phyloP scores from a whole-genome alignment of 2,797 vertebrate species.

The Simalia tracyae region DNA sequence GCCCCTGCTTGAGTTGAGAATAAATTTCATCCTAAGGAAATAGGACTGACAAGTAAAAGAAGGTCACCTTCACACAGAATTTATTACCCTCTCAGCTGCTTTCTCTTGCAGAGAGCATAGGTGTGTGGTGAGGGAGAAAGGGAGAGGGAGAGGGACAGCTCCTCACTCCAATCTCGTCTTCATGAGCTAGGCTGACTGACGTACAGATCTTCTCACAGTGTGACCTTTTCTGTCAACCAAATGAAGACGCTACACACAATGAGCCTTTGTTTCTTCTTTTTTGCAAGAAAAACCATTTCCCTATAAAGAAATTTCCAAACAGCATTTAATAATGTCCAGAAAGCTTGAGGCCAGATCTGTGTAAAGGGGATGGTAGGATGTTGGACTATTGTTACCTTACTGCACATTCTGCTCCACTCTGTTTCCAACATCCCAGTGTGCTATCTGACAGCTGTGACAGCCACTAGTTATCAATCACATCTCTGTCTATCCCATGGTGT shows the following conservation, averaged over 20 bases:
- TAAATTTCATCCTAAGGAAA: conserved; percentile 26
- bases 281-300: not conserved
- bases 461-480: not conserved
- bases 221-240: not conserved
- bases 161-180: not conserved
- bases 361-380: not conserved
- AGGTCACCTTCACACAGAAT: conserved; percentile 23
- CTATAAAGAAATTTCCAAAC: not conserved
- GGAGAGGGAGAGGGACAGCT: not conserved
- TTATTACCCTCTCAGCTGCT: conserved; percentile 27
- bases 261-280: not conserved
- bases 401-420: not conserved
- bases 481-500: not conserved
- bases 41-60: conserved; percentile 16
- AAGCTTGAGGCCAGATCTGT: not conserved
- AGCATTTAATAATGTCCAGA: not conserved
- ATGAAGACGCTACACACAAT: not conserved
- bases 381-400: not conserved
- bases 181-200: not conserved
- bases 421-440: not conserved
- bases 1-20: not conserved
- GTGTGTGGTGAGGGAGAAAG: not conserved
- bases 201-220: not conserved
- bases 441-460: not conserved
- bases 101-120: not conserved